Evolutionary conservation across 2,113 vertebrate genomes (phyloP).

Genomic region (Caranx melampygus): DNA sequence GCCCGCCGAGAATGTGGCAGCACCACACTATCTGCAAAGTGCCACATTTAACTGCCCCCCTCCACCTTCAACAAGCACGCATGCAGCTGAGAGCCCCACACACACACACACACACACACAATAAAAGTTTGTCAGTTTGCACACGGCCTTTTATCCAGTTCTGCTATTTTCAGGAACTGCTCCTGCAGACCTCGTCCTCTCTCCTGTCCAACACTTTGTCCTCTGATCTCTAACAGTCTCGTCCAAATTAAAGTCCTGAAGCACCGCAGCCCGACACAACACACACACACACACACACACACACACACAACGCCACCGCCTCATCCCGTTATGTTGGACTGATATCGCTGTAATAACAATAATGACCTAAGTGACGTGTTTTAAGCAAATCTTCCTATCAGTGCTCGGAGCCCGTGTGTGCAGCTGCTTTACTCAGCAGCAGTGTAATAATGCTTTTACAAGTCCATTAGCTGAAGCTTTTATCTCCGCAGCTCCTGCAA

Average conservation of each 20-base stretch:
- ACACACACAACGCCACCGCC: neutral
- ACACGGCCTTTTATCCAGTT: neutral
- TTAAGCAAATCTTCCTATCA: conserved; percentile 14
- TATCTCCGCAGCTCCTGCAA: conserved; percentile 36
- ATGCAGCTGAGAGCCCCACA: conserved; percentile 15
- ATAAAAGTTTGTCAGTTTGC: neutral
- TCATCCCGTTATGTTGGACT: neutral
- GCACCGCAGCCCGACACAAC: neutral
- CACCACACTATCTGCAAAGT: conserved; percentile 64
- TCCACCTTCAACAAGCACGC: neutral
- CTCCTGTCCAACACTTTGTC: neutral
- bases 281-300: neutral
- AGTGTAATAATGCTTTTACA: conserved; percentile 16
- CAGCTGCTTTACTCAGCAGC: conserved; percentile 41
- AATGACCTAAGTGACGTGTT: conserved; percentile 14
- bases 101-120: neutral
- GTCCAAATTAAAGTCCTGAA: conserved; percentile 3
- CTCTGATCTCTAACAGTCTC: neutral
- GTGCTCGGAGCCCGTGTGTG: neutral
- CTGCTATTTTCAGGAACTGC: conserved; percentile 3
- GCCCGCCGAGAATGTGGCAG: conserved; percentile 80
- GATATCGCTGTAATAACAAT: neutral
- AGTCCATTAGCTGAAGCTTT: conserved; percentile 56
- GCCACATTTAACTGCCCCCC: conserved; percentile 48
- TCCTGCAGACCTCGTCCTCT: neutral